Conservation (phyloP, 2,888 invertebrate species). For the Eretmocerus hayati region DNA sequence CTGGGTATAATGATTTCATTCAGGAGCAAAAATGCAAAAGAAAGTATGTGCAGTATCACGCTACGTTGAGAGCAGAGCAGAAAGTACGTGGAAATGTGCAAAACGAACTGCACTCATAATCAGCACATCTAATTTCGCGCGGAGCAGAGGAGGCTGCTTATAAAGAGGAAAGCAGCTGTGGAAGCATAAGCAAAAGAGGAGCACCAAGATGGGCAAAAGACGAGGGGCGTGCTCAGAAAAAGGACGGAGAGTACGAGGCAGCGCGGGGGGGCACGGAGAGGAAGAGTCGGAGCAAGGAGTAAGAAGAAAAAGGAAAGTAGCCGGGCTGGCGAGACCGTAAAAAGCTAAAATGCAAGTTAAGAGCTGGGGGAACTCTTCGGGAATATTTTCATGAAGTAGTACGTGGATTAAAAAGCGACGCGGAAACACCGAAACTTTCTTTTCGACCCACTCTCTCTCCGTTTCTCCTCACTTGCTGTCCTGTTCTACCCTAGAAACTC, state of each 20-base stretch:
- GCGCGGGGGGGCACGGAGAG: constrained; percentile 1
- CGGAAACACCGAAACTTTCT: constrained; percentile 12
- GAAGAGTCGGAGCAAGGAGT: constrained; percentile 1
- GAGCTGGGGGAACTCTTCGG: constrained; percentile 2
- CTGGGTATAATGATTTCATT: too few relatives aligned
- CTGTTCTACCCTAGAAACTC: background rate
- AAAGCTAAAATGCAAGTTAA: constrained; percentile 16
- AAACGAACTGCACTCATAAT: constrained; percentile 4
- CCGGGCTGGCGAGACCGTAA: constrained; percentile 3
- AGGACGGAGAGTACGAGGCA: background rate
- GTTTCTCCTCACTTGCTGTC: background rate
- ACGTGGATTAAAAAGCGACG: constrained; percentile 14
- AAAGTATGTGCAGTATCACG: too few relatives aligned
- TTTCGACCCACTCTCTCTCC: constrained; percentile 2
- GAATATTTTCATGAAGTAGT: constrained; percentile 11
- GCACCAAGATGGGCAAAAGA: background rate
- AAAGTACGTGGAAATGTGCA: background rate
- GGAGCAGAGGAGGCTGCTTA: too few relatives aligned
- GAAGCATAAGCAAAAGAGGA: background rate
- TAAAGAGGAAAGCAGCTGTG: background rate
- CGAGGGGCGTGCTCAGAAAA: background rate
- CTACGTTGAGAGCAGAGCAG: too few relatives aligned
- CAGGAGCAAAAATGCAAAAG: too few relatives aligned
- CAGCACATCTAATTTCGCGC: constrained; percentile 7
- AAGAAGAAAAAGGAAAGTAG: background rate